These are phyloP conservation scores for Cataglyphis hispanica DNA, from an alignment of 1,140 invertebrate species.

Conservation along the genomic window DNA sequence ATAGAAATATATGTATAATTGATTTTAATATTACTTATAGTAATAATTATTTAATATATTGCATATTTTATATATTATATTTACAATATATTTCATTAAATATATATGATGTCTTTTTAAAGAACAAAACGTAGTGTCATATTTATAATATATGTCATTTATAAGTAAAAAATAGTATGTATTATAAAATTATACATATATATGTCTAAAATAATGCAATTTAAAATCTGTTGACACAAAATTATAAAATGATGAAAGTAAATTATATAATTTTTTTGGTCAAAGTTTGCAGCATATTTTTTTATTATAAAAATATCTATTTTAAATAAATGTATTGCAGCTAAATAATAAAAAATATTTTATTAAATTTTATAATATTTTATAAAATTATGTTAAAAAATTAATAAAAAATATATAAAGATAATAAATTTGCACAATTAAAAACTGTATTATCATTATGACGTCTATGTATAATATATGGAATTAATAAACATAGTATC, in stretches of 20 bases:
- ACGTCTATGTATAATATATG: background rate
- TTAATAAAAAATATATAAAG: background rate
- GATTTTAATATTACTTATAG: background rate
- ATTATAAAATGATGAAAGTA: background rate
- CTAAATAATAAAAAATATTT: background rate
- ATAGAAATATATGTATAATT: background rate
- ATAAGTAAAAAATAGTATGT: too few species aligned
- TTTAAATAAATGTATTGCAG: background rate
- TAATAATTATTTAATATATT: too few species aligned
- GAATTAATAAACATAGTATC: background rate
- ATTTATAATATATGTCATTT: background rate
- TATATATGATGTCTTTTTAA: background rate
- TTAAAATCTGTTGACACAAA: background rate
- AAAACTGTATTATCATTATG: background rate
- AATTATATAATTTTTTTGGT: background rate
- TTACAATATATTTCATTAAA: background rate
- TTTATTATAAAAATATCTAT: background rate
- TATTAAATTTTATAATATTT: background rate
- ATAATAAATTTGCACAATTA: conserved; percentile 22
- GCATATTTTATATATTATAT: too few species aligned
- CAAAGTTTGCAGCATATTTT: background rate
- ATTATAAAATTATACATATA: background rate
- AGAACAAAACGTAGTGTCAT: background rate
- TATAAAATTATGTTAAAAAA: background rate
- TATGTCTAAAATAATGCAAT: background rate